Percentiles rank a stretch among this genome's conserved stretches.
phyloP scores from a whole-genome alignment of 2,797 vertebrate genomes.

The Simalia tracyae region DNA sequence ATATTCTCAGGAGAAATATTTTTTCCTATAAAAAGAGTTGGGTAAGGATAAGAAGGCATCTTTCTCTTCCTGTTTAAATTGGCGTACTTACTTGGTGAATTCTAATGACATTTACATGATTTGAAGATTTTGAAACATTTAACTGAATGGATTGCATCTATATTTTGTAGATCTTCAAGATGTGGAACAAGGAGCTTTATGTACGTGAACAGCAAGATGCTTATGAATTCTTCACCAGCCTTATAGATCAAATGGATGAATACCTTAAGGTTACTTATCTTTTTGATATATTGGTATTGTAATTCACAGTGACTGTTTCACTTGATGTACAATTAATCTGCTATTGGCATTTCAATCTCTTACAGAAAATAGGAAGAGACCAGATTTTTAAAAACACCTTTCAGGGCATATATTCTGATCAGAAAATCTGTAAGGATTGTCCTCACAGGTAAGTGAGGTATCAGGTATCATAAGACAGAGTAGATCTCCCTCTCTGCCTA shows the following conservation, averaged over 20 bases:
- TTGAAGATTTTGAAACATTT: background rate
- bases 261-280: slow-evolving; percentile 87
- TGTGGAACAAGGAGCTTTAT: slow-evolving; percentile 99
- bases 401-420: slow-evolving; percentile 98
- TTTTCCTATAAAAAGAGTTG: background rate
- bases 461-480: background rate
- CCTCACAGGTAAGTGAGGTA: slow-evolving; percentile 86
- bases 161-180: slow-evolving; percentile 91
- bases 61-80: background rate
- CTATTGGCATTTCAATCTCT: slow-evolving; percentile 51
- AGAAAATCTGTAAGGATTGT: slow-evolving; percentile 99
- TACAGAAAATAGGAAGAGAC: slow-evolving; percentile 97
- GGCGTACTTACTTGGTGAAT: background rate
- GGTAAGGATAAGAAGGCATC: background rate
- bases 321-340: background rate
- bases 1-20: background rate
- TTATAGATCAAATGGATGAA: slow-evolving; percentile 98
- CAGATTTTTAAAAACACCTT: slow-evolving; percentile 99
- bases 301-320: background rate
- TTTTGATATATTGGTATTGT: background rate
- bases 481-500: background rate
- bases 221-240: slow-evolving; percentile 98
- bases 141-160: background rate
- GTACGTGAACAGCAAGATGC: slow-evolving; percentile 98
- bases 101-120: background rate